Percentiles rank a stretch among this genome's conserved stretches.
phyloP scores from a whole-genome alignment of 2,888 invertebrate species.

The Scaptomyza tumidula region DNA sequence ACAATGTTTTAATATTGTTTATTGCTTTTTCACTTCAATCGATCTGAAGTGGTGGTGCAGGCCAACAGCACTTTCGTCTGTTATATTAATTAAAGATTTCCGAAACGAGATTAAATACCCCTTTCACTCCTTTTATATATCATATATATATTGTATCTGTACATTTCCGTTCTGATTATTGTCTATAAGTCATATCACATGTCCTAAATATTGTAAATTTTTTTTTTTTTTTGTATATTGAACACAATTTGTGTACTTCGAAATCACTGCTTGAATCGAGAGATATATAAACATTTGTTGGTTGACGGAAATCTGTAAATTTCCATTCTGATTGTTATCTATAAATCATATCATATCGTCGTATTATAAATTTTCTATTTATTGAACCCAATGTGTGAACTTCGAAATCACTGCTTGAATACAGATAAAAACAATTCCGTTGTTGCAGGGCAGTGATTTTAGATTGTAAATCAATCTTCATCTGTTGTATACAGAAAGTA shows the following conservation, averaged over 20 bases:
- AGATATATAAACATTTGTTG: background rate
- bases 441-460: background rate
- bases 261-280: background rate
- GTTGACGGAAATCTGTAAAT: background rate
- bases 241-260: background rate
- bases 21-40: constrained; percentile 25
- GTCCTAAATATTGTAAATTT: background rate
- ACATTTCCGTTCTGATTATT: constrained; percentile 21
- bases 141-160: background rate
- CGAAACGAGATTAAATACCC: constrained; percentile 9
- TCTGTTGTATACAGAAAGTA: too few species aligned
- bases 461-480: background rate
- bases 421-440: background rate
- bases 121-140: background rate
- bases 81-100: constrained; percentile 39
- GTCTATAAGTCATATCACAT: background rate
- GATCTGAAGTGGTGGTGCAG: constrained; percentile 37
- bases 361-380: background rate
- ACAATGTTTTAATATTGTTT: constrained; percentile 30
- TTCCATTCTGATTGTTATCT: too few species aligned
- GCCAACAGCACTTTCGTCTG: background rate
- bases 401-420: background rate
- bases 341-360: background rate
- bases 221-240: background rate
- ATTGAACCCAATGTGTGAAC: background rate